Conservation (phyloP, 2,888 invertebrate species). For the Asteroscopus sphinx region DNA sequence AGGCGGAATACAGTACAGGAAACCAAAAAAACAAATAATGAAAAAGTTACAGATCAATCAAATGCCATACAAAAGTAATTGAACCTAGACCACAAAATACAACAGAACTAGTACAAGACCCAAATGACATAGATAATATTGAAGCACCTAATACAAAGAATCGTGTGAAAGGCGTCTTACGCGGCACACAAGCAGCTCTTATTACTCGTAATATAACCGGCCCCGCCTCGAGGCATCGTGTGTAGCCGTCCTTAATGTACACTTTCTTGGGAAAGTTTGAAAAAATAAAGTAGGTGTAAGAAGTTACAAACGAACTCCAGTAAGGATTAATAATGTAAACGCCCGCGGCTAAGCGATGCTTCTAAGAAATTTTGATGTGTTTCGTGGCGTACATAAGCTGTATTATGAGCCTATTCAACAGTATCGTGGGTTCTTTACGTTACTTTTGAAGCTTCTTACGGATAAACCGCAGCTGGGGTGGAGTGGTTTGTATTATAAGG, state of each 20-base stretch:
- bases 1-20: too few relatives aligned
- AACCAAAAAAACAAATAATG: too few relatives aligned
- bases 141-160: conserved; percentile 24
- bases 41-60: too few relatives aligned
- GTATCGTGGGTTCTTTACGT: conserved; percentile 1
- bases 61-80: neutral
- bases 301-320: conserved; percentile 41
- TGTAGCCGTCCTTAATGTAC: conserved; percentile 56
- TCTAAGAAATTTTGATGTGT: conserved; percentile 39
- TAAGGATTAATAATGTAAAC: conserved; percentile 49
- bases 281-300: conserved; percentile 55
- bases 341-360: conserved; percentile 35
- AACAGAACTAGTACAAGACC: conserved; percentile 27
- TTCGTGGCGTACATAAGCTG: conserved; percentile 10
- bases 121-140: conserved; percentile 37
- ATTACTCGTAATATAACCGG: conserved; percentile 47
- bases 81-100: conserved; percentile 9
- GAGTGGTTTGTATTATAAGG: neutral
- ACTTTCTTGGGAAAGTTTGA: conserved; percentile 61
- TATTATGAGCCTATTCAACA: conserved; percentile 14
- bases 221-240: conserved; percentile 58
- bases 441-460: conserved; percentile 1
- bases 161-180: conserved; percentile 40
- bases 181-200: conserved; percentile 29
- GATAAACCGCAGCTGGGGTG: neutral